Percentiles rank a stretch among this genome's conserved stretches.
phyloP scores from a whole-genome alignment of 1,140 invertebrate species.

The Drosophila asahinai region DNA sequence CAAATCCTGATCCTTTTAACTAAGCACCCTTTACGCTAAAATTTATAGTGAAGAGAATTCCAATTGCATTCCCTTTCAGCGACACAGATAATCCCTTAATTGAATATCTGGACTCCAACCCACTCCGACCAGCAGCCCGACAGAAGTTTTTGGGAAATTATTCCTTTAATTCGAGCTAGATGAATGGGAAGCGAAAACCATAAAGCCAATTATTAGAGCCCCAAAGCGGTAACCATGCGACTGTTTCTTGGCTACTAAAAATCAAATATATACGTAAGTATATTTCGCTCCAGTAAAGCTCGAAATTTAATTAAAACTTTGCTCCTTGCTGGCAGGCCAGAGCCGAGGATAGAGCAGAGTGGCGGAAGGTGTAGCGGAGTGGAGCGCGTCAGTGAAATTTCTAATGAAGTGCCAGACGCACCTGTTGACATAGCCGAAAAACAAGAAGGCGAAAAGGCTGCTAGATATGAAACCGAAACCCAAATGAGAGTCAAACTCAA shows the following conservation, averaged over 20 bases:
- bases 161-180: conserved; percentile 63
- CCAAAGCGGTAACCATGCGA: conserved; percentile 63
- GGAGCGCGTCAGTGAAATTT: conserved; percentile 42
- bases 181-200: conserved; percentile 59
- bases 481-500: conserved; percentile 54
- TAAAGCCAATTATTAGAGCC: conserved; percentile 53
- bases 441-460: conserved; percentile 21
- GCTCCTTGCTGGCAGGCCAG: conserved; percentile 33
- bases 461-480: conserved; percentile 27
- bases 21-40: conserved; percentile 1
- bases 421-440: conserved; percentile 67
- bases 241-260: conserved; percentile 74
- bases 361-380: conserved; percentile 9
- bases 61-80: conserved; percentile 10
- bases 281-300: conserved; percentile 65
- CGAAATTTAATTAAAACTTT: conserved; percentile 80
- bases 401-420: conserved; percentile 74
- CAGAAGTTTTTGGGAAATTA: conserved; percentile 43
- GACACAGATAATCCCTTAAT: conserved; percentile 45
- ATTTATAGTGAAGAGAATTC: conserved; percentile 13
- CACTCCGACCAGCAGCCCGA: conserved; percentile 2
- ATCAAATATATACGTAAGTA: conserved; percentile 72
- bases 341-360: neutral
- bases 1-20: conserved; percentile 19
- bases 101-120: conserved; percentile 40